Evolutionary conservation across 2,797 vertebrate genomes (phyloP), one percentile per base, ranked within the genome.

Genomic region (Pseudomugil tenellus): DNA sequence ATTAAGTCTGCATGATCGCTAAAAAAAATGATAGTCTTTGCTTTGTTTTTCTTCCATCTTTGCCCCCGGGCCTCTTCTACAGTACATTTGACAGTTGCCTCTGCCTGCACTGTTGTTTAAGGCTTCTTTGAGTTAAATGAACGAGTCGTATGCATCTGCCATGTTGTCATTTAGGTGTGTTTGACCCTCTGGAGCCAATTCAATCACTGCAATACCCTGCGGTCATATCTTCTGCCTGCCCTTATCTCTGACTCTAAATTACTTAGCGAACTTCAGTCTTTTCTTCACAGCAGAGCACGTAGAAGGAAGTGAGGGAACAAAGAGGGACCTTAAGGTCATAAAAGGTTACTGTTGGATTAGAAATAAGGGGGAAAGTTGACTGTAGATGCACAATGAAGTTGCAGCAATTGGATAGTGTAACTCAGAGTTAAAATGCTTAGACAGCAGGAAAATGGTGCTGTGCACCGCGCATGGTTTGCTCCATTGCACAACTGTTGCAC

Each of bases 101-200:
- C 67, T 66, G 37, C 81, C 76, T 49, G 67, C 76, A 29, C 71
- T 5, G 10, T 72, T 1, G n/a, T 81, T 77, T 11, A 23, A 66
- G 54, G 71, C 62, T 76, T 64, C 61, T 74, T 68, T 2, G 37
- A 51, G 67, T 63, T 79, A 84, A 87, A 88, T 89, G 81, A 86
- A 88, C 79, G 68, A 64, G 39, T 79, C 60, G 57, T 56, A 53
- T 79, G 65, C 79, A 78, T 74, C 75, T 7, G 58, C 70, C 3
- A 63, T 72, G 76, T 71, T 86, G 84, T 91, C 85, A 82, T 89
- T 91, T 85, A 85, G 81, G 84, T 87, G 81, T 77, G 63, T 89
- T 84, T 92, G 91, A 91, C 72, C 87, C 88, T 78, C 74, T 63
- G 73, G 84, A 87, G 75, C 76, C 71, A 84, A 80, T 87, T 92